A percentile compares a stretch with the other conserved stretches of the same genome.
Evolutionary conservation across 1,140 invertebrate genomes (phyloP).

Genomic region (Drosophila biarmipes): DNA sequence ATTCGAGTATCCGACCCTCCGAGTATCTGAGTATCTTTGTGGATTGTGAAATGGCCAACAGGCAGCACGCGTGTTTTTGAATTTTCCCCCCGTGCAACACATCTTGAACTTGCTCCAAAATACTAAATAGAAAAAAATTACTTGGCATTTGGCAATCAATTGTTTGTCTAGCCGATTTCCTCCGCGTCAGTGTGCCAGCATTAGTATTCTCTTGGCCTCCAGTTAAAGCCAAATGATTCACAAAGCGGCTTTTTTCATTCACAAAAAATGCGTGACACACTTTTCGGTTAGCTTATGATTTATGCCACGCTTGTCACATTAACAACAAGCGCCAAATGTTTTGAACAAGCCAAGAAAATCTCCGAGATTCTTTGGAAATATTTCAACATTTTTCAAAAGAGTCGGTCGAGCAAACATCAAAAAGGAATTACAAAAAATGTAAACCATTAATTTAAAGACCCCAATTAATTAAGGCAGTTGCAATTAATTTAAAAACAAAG

Average conservation of each 20-base stretch:
- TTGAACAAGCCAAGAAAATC: conserved; percentile 38
- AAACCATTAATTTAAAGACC: conserved; percentile 23
- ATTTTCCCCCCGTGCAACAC: conserved; percentile 21
- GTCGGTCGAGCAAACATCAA: conserved; percentile 2
- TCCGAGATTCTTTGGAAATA: conserved; percentile 28
- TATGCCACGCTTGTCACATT: conserved; percentile 54
- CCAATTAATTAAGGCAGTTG: conserved; percentile 5
- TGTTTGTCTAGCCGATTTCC: conserved; percentile 63
- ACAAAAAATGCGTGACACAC: conserved; percentile 50
- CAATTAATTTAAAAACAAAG: conserved; percentile 8
- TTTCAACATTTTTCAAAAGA: conserved; percentile 16
- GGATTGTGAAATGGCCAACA: conserved; percentile 40
- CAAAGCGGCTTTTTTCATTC: conserved; percentile 45
- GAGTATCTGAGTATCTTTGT: conserved; percentile 8
- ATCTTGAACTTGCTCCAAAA: conserved; percentile 35
- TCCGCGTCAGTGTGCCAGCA: conserved; percentile 3
- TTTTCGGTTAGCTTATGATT: conserved; percentile 53
- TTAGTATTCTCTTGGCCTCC: conserved; percentile 31
- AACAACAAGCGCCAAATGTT: conserved; percentile 51
- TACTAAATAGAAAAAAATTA: conserved; percentile 14
- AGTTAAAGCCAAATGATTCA: conserved; percentile 61
- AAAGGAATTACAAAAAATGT: conserved; percentile 25
- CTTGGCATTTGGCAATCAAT: conserved; percentile 65
- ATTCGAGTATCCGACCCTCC: conserved; percentile 4
- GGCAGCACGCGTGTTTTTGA: conserved; percentile 17